Evolutionary conservation across 2,113 vertebrate genomes (phyloP), one percentile per base, ranked within the genome.

Genomic region (Perca schrenkii): DNA sequence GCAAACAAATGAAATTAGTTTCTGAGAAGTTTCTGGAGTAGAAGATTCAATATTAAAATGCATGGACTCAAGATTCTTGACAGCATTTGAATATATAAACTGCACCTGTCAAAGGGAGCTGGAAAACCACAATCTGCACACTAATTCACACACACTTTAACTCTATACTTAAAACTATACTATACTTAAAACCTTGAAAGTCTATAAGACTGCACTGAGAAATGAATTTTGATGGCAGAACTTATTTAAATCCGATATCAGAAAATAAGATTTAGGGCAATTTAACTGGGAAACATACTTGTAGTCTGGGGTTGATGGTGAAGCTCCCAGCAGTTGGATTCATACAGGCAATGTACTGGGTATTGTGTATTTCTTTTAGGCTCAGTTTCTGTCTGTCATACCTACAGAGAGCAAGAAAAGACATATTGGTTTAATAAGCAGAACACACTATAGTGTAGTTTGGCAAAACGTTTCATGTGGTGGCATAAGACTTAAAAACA

Each of bases 301-400:
- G 96, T 4, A 98, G 93, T 65, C 96, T 93, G n/a, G 95, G 94
- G 71, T 95, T 97, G 86, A 97, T 83, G 4, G 86, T 91, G 79
- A 97, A 98, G 81, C 93, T 97, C 54, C 96, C 96, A 86, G 95
- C 92, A 25, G 87, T 92, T 73, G 95, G 95, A 84, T 97, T 98
- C 95, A 97, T 95, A 85, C 94, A 97, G 65, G 94, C 89, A 53
- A 97, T 82, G 74, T 95, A 97, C 67, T 97, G 96, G 43, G 95
- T 97, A 61, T 91, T 93, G 80, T 93, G 82, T 77, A 97, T 92
- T 94, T 97, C 95, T 90, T 96, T 97, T 57, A 96, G 83, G 74
- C 78, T 91, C 90, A 94, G 74, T 67, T 97, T 98, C 74, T 97
- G 94, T 64, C 94, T 95, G 79, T 96, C 95, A 69, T 96, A 97